A percentile compares a stretch with the other conserved stretches of the same genome.
Evolutionary conservation across 2,888 invertebrate genomes (phyloP).

Genomic region (Trachelus iudaicus): DNA sequence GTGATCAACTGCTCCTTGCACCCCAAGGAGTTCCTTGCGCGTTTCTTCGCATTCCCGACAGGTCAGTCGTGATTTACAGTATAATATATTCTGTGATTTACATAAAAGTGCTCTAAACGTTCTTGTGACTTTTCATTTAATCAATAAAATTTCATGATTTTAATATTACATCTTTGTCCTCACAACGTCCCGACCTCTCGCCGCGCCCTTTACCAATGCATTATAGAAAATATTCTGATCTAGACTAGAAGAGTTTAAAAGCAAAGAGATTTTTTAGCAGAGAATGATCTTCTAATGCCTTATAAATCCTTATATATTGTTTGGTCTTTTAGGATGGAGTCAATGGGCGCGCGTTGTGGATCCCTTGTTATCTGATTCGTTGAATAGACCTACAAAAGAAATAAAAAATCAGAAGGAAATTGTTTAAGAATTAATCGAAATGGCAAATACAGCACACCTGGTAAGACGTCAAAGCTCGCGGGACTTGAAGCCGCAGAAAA

Average conservation of each 20-base stretch:
- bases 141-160: not conserved
- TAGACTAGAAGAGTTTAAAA: not conserved
- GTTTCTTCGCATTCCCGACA: slow-evolving; percentile 51
- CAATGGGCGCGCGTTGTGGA: slow-evolving; percentile 38
- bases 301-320: not conserved
- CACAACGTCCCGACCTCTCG: not conserved
- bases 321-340: slow-evolving; percentile 54
- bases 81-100: not conserved
- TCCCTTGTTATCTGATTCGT: not conserved
- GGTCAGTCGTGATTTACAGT: slow-evolving; percentile 46
- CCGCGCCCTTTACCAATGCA: slow-evolving; percentile 12
- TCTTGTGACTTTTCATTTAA: not conserved
- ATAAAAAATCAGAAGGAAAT: slow-evolving; percentile 16
- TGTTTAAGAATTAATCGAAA: slow-evolving; percentile 58
- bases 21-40: slow-evolving; percentile 55
- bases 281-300: not conserved
- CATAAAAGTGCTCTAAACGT: not conserved
- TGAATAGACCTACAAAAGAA: not conserved
- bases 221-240: not conserved
- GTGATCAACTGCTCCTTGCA: slow-evolving; percentile 57
- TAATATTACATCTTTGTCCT: not conserved
- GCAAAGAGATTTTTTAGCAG: not conserved
- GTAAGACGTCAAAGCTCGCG: slow-evolving; percentile 89
- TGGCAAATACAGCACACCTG: slow-evolving; percentile 93
- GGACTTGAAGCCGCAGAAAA: slow-evolving; percentile 82